Conservation (phyloP, 2,797 vertebrate species). For the Mormyrops boulengeri region DNA sequence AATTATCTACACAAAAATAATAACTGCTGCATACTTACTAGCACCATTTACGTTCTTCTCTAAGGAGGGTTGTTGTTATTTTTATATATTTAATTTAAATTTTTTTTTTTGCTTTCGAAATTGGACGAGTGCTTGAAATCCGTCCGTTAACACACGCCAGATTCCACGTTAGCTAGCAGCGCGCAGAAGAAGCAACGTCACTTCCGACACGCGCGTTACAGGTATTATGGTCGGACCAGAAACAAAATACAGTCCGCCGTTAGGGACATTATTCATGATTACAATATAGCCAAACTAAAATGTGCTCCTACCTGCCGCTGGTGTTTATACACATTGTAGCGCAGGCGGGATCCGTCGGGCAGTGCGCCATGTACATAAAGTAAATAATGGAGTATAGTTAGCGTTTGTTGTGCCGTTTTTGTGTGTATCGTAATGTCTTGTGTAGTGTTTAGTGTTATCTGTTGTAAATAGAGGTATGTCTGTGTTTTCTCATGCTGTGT, state of each 20-base stretch:
- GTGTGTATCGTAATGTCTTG: background rate
- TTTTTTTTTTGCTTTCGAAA: background rate
- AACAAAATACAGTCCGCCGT: background rate
- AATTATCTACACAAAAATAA: background rate
- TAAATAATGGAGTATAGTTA: background rate
- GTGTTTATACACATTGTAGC: background rate
- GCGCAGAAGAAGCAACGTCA: background rate
- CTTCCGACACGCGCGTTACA: background rate
- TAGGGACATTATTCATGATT: background rate
- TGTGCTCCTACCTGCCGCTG: background rate
- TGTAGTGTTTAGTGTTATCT: background rate
- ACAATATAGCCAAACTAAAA: background rate
- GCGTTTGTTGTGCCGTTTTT: background rate
- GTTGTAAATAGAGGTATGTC: background rate
- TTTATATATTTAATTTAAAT: background rate
- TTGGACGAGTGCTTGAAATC: background rate
- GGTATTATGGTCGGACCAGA: background rate
- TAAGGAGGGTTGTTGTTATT: background rate
- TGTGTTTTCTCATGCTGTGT: background rate
- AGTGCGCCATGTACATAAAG: background rate
- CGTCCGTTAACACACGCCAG: background rate
- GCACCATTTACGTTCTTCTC: background rate
- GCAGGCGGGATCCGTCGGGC: background rate
- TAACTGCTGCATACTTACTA: background rate
- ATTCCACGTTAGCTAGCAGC: background rate